Evolutionary conservation across 2,797 vertebrate species (phyloP).

Genomic region (Phaenicophaeus curvirostris): DNA sequence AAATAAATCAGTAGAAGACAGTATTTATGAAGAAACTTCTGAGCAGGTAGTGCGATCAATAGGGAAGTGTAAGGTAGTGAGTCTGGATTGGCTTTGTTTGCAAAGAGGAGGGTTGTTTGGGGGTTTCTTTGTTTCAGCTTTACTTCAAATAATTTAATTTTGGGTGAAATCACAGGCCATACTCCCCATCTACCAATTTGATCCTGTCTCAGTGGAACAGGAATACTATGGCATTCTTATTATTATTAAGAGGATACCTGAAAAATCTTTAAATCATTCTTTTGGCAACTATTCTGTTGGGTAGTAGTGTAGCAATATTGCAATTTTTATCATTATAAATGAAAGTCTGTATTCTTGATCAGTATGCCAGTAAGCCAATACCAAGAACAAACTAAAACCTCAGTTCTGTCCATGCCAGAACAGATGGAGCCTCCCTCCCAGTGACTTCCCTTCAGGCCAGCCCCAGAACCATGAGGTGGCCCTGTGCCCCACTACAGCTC

Average conservation of each 20-base stretch:
- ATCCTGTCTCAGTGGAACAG: not conserved
- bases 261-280: not conserved
- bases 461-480: not conserved
- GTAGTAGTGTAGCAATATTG: not conserved
- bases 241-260: not conserved
- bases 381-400: too few species aligned
- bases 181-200: not conserved
- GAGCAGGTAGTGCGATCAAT: fast-evolving
- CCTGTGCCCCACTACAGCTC: not conserved
- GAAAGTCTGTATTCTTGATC: not conserved
- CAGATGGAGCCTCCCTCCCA: not conserved
- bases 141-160: not conserved
- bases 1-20: not conserved
- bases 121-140: not conserved
- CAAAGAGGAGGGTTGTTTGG: not conserved
- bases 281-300: not conserved
- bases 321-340: not conserved
- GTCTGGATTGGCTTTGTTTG: not conserved
- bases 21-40: not conserved
- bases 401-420: not conserved
- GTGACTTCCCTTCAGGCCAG: not conserved
- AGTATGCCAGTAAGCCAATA: not conserved
- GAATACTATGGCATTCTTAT: not conserved
- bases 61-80: not conserved
- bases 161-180: not conserved